Evolutionary conservation across 2,888 invertebrate genomes (phyloP).

Genomic region (Limnephilus rhombicus): DNA sequence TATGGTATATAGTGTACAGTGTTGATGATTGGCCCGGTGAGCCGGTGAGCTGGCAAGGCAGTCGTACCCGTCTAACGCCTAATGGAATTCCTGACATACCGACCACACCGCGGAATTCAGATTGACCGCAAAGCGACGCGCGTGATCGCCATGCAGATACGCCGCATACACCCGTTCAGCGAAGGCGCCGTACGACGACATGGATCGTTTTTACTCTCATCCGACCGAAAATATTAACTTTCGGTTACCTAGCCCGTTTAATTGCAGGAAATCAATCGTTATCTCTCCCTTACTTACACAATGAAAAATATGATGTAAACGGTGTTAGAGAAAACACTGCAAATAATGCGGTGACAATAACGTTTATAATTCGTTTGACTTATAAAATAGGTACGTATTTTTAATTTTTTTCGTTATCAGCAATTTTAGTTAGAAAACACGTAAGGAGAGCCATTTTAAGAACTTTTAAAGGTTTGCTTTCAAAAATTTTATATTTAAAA

Average conservation of each 20-base stretch:
- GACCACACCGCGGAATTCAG: conserved; percentile 59
- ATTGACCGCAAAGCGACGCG: conserved; percentile 52
- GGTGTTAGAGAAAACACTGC: no score
- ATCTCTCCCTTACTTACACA: no score
- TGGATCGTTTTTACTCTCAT: background rate
- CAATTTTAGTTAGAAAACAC: no score
- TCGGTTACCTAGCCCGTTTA: background rate
- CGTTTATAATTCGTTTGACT: no score
- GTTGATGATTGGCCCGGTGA: background rate
- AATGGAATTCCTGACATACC: conserved; percentile 60
- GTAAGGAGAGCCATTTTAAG: no score
- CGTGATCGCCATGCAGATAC: conserved; percentile 40
- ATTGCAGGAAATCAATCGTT: no score
- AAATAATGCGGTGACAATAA: no score
- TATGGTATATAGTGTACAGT: background rate
- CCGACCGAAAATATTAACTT: background rate
- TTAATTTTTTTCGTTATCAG: no score
- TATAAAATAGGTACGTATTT: no score
- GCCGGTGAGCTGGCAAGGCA: background rate
- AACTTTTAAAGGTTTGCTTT: no score
- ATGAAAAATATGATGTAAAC: no score
- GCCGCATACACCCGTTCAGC: background rate
- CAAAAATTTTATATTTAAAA: no score
- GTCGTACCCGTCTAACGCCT: conserved; percentile 35
- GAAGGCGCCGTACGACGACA: background rate